Conservation (phyloP, 2,113 vertebrate genomes). For the Holacanthus passer region DNA sequence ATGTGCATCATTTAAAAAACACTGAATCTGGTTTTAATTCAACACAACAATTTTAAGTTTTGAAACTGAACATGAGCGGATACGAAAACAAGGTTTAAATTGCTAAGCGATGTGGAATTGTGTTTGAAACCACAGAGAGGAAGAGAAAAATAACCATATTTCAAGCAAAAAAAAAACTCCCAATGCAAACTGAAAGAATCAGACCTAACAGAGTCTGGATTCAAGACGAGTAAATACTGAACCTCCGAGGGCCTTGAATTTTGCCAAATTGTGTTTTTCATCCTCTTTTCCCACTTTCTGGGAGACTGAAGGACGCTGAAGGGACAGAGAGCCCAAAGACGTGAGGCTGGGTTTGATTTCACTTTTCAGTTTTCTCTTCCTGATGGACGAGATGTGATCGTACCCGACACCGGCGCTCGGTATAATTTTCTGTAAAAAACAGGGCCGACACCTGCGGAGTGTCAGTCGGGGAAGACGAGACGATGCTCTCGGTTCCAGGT, state of each 20-base stretch:
- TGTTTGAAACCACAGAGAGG: neutral
- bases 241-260: conserved; percentile 17
- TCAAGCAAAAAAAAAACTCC: neutral
- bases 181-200: neutral
- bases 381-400: neutral
- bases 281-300: neutral
- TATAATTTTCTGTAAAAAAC: neutral
- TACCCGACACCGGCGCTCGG: neutral
- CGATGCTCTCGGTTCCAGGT: neutral
- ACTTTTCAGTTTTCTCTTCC: neutral
- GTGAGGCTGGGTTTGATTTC: conserved; percentile 6
- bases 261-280: conserved; percentile 4
- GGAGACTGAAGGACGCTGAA: conserved; percentile 25
- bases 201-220: neutral
- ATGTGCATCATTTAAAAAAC: neutral
- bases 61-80: neutral
- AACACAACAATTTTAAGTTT: neutral
- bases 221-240: neutral
- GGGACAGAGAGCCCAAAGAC: conserved; percentile 1
- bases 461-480: neutral
- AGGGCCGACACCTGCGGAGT: neutral
- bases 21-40: neutral
- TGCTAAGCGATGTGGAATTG: neutral
- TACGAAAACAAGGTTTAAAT: conserved; percentile 5
- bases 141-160: neutral